Base-by-base conservation (phyloP, 1,140 invertebrate genomes). In the Micrasema longulum region DNA sequence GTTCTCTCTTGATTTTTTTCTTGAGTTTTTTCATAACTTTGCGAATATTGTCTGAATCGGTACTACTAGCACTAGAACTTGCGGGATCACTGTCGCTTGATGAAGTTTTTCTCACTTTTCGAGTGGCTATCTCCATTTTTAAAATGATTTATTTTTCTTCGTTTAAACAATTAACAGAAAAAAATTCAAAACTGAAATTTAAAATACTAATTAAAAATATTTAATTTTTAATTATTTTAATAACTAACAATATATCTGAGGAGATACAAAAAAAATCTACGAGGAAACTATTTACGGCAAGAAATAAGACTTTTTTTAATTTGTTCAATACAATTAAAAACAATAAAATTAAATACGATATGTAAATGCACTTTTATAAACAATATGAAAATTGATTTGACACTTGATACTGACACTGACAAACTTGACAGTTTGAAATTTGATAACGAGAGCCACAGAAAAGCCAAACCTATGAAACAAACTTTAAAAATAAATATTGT, bases 21-120 rank as follows among this genome's bases (percentile, higher is more conserved):
- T 83, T 85, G 9, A 84, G 70, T 75, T 84, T 84, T 3, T 80
- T 79, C 36, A 84, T 77, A 77, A 83, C 82, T 57, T 81, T 84
- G 47, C 73, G 78, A 14, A 74, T 52, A 60, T 74, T 71, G 1
- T 6, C 52, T 2, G 60, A 62, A 38, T 67, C 68, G 7, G 60
- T 18, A 52, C 10, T 48, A 18, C 35, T 50, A 43, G 43, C 52
- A 50, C 43, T 43, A 2, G 60, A 65, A 36, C 50, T 69, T 11
- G n/a, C 57, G 10, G 63, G 50, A 20, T 68, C 65, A 16, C 31
- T 55, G 23, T 66, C 64, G 18, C 43, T 50, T 3, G 64, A 66
- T 12, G 65, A 52, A 53, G 65, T 18, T 41, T 38, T 45, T 9
- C 14, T 36, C n/a, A n/a, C 36, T 53, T 9, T 67, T 31, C 14